Base-by-base conservation (phyloP, 2,888 invertebrate genomes). In the Mythimna lalbum region DNA sequence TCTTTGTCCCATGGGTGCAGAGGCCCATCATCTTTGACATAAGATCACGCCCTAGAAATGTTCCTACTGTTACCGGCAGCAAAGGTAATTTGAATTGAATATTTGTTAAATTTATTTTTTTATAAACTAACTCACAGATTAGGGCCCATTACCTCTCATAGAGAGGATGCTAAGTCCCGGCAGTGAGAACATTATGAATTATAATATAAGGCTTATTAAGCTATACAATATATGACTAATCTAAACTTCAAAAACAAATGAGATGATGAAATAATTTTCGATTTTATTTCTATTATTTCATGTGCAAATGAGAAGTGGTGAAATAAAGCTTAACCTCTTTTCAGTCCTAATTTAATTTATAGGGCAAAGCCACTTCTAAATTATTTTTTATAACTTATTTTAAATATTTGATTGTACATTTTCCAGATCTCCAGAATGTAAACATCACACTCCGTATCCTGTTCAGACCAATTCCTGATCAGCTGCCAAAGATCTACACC, bases 1-100 rank as follows among this genome's bases (percentile, higher is more conserved):
- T 99, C 94, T 98, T 98, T 89, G 98, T 99, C 92, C 99, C 99
- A 7, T 99, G 99, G 99, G 98, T 99, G 56, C 99, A 99, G 94
- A 97, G 97, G 88, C 99, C 99, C n/a, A 98, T 99, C 84, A 98
- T 99, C 85, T 99, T 99, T 94, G 99, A 99, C 93, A 99, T 99
- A 85, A 97, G 99, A 83, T 98, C 99, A 0, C 97, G 99, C 86
- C 99, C 99, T 59, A 97, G 99, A 93, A 99, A 99, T 96, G 98
- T 99, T 21, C 99, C 99, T 4, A 99, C 99, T 17, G 96, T 99
- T 59, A 99, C 99, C 70, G 99, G 99, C 88, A 99, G 99, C 93
- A 99, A 99, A 98, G 98, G 98, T 98, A 83, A 66, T 63, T 61
- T 33, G 2, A 27, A 23, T n/a, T 39, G 47, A 0, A 27, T 53